A percentile compares a stretch with the other conserved stretches of the same genome.
These are phyloP conservation scores for Entomobrya multifasciata DNA, from an alignment of 2,888 invertebrate genomes.

Conservation along the genomic window DNA sequence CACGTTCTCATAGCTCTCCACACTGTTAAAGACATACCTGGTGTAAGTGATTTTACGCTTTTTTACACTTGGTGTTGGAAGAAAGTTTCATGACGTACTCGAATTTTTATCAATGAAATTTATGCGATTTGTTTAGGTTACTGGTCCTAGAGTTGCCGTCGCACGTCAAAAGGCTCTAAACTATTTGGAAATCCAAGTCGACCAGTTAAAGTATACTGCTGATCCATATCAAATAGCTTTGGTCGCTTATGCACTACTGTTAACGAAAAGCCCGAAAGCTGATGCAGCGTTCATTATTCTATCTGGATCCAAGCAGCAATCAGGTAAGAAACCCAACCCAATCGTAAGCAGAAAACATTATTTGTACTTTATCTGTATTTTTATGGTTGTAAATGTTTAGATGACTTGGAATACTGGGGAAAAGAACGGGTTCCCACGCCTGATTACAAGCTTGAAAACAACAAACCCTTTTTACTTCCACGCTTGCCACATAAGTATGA, in stretches of 20 bases:
- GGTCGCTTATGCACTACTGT: conserved; percentile 92
- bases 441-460: conserved; percentile 93
- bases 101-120: conserved; percentile 27
- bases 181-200: conserved; percentile 92
- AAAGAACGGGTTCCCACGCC: conserved; percentile 89
- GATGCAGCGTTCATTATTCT: conserved; percentile 91
- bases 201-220: conserved; percentile 86
- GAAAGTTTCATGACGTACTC: neutral
- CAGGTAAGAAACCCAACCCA: conserved; percentile 49
- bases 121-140: conserved; percentile 78
- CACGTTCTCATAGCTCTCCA: conserved; percentile 95
- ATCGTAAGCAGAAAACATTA: neutral
- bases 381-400: conserved; percentile 81
- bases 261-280: conserved; percentile 90
- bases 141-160: conserved; percentile 88
- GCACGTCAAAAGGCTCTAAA: conserved; percentile 88
- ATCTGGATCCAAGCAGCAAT: conserved; percentile 81
- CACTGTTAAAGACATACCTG: conserved; percentile 89
- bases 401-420: conserved; percentile 93
- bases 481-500: conserved; percentile 94
- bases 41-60: conserved; percentile 82
- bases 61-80: too few species aligned
- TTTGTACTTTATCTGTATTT: neutral
- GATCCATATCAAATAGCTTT: conserved; percentile 87
- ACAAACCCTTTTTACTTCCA: conserved; percentile 93